Base-by-base conservation (phyloP, 1,140 invertebrate species). In the Chironomus striatipennis region DNA sequence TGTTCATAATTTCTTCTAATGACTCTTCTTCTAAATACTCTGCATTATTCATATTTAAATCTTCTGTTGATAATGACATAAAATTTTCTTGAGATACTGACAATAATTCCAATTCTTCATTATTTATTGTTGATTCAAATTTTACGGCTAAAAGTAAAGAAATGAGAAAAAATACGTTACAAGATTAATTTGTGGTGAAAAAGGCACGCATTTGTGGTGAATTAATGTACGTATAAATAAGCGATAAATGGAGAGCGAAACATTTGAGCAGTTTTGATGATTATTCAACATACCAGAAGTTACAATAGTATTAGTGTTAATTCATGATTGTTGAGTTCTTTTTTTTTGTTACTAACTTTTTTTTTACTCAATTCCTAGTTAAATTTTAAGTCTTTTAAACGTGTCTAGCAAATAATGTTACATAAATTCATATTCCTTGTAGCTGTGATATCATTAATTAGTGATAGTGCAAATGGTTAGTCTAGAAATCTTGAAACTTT, bases 381-480 rank as follows among this genome's bases (percentile, higher is more conserved):
- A 15, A 57, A 57, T 57, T 57, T 57, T 15, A 57, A 57, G 4
- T 34, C 24, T 34, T 5, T 2, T 34, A 34, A 34, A 34, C 24
- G 24, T 34, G 24, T 34, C 5, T 34, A 34, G 1, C 24, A 2
- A 57, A 57, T 57, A 70, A 70, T 70, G 6, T 21, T 70, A 8
- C 65, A 70, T 9, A 70, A 70, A 70, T 20, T 20, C 18, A 7
- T 70, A 8, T 10, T 70, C 18, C 8, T 20, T 21, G 65, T 20
- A 21, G 65, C 65, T 70, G 65, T 70, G 65, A 70, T 70, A 70
- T 18, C 65, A 70, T 70, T 18, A 10, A 18, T 70, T 18, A 70
- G 65, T 70, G 17, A 70, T 70, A 70, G 20, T 70, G 18, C 65
- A n/a, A 70, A 70, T 70, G 65, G 65, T 70, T 18, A 20, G 65